Conservation (phyloP, 2,113 vertebrate species). For the Rhynchomys soricoides region DNA sequence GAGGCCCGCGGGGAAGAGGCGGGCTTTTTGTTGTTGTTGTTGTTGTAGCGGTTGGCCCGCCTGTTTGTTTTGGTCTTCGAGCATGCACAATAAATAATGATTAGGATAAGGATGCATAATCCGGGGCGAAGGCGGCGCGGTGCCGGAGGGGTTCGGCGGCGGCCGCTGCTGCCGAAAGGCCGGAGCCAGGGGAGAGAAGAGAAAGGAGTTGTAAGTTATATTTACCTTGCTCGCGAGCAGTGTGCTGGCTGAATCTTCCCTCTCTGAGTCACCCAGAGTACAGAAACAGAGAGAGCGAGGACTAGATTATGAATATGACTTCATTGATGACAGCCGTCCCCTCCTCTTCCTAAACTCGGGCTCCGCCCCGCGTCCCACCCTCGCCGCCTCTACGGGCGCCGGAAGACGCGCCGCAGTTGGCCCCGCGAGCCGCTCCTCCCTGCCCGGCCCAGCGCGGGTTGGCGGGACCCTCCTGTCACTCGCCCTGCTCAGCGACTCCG, state of each 20-base stretch:
- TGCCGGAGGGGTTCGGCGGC: slow-evolving; percentile 49
- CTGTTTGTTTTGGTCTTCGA: slow-evolving; percentile 80
- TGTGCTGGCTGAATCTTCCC: slow-evolving; percentile 77
- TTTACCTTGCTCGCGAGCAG: slow-evolving; percentile 86
- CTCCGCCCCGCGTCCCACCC: slow-evolving; percentile 82
- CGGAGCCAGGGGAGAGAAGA: slow-evolving; percentile 43
- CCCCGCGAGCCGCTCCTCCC: slow-evolving; percentile 71
- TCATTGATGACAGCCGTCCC: slow-evolving; percentile 90
- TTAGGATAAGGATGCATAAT: slow-evolving; percentile 72
- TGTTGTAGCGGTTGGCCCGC: slow-evolving; percentile 71
- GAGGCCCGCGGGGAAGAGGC: slow-evolving; percentile 72
- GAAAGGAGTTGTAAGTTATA: slow-evolving; percentile 80
- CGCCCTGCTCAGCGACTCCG: slow-evolving; percentile 60
- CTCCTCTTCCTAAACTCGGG: slow-evolving; percentile 88
- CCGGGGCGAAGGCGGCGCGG: slow-evolving; percentile 52
- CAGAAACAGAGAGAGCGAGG: slow-evolving; percentile 77
- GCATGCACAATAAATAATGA: slow-evolving; percentile 80
- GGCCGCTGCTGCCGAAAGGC: slow-evolving; percentile 21
- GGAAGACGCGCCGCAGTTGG: slow-evolving; percentile 75
- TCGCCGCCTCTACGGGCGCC: slow-evolving; percentile 69
- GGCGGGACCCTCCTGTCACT: slow-evolving; percentile 71
- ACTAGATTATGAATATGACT: slow-evolving; percentile 91
- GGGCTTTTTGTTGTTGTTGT: slow-evolving; percentile 73
- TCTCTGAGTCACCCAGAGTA: slow-evolving; percentile 83
- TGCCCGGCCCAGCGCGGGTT: not conserved